Percentiles rank a stretch among this genome's conserved stretches.
Evolutionary conservation across 2,113 vertebrate species (phyloP).

Genomic region (Leucoraja erinaceus): DNA sequence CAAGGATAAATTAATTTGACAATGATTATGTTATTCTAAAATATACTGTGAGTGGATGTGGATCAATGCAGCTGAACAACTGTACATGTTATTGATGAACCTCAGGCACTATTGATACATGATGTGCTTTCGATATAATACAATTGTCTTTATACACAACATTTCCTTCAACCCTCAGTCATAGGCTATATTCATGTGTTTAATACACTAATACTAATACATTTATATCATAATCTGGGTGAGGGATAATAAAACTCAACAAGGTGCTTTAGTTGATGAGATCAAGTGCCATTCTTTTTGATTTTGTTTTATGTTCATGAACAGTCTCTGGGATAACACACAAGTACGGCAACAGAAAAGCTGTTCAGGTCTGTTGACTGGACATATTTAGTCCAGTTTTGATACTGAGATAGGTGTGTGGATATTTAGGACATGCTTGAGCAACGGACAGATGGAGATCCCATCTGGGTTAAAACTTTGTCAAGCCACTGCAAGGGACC

Average conservation of each 20-base stretch:
- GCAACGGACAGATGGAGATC: slow-evolving; percentile 91
- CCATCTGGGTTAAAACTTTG: slow-evolving; percentile 98
- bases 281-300: slow-evolving; percentile 72
- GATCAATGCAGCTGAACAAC: slow-evolving; percentile 32
- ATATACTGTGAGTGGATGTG: too few species aligned
- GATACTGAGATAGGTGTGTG: slow-evolving; percentile 41
- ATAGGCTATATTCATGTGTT: slow-evolving; percentile 54
- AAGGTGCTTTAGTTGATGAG: slow-evolving; percentile 79
- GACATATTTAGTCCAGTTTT: slow-evolving; percentile 50
- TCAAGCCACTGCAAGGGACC: slow-evolving; percentile 96
- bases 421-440: slow-evolving; percentile 91
- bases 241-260: slow-evolving; percentile 68
- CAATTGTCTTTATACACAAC: slow-evolving; percentile 61
- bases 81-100: slow-evolving; percentile 68
- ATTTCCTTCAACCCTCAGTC: slow-evolving; percentile 53
- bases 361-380: slow-evolving; percentile 66
- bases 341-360: slow-evolving; percentile 66
- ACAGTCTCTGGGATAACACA: slow-evolving; percentile 69
- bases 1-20: too few species aligned
- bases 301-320: slow-evolving; percentile 58
- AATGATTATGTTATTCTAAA: too few species aligned
- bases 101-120: slow-evolving; percentile 60
- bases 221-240: slow-evolving; percentile 66
- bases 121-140: slow-evolving; percentile 56
- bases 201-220: slow-evolving; percentile 55